These are phyloP conservation scores for Cathartes aura DNA, from an alignment of 2,113 vertebrate species.

Conservation along the genomic window DNA sequence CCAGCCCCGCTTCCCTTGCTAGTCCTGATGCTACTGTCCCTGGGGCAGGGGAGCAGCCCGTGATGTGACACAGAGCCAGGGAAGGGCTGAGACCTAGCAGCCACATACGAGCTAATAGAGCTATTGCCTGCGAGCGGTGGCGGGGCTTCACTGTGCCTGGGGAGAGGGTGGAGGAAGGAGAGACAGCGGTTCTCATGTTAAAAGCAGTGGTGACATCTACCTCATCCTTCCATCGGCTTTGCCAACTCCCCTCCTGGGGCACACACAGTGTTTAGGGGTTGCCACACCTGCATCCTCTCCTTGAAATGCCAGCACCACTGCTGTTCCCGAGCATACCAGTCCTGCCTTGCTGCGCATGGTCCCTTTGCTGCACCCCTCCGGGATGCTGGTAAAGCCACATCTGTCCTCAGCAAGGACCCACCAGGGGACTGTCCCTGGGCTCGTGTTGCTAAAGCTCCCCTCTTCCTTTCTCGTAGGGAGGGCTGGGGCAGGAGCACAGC, in stretches of 20 bases:
- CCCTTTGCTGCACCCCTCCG: no score
- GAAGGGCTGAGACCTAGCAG: not conserved
- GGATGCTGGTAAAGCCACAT: not conserved
- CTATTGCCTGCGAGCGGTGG: rapidly evolving
- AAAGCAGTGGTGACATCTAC: not conserved
- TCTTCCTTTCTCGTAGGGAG: not conserved
- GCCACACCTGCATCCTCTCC: not conserved
- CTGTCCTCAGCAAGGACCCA: not conserved
- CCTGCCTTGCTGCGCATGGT: not conserved
- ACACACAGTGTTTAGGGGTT: not conserved
- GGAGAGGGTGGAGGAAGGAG: not conserved
- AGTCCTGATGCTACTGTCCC: rapidly evolving
- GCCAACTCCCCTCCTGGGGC: not conserved
- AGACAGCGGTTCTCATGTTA: not conserved
- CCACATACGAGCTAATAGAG: not conserved
- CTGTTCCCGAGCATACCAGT: rapidly evolving
- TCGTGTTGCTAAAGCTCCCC: not conserved
- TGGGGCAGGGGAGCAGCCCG: not conserved
- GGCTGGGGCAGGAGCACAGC: not conserved
- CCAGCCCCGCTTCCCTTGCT: not conserved
- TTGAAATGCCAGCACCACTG: not conserved
- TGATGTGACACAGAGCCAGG: rapidly evolving
- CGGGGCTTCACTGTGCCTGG: rapidly evolving
- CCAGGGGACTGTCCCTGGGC: no score
- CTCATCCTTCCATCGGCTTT: rapidly evolving